Conservation (phyloP, 2,797 vertebrate species). For the Carcharodon carcharias region DNA sequence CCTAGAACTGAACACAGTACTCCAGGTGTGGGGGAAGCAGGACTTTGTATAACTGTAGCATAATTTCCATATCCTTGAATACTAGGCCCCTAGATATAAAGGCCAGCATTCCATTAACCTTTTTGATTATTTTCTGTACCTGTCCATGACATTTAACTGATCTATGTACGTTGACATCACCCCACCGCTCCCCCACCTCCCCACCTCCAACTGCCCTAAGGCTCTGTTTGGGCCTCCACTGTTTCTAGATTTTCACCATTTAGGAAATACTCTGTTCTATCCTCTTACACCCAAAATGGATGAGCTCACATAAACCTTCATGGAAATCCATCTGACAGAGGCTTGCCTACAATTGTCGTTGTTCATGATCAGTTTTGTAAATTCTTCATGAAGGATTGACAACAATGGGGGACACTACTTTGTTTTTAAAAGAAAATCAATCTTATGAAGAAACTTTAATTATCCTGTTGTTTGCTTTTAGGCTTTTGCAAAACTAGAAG, state of each 20-base stretch:
- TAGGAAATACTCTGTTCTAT: neutral
- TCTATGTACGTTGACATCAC: neutral
- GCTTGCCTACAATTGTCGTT: neutral
- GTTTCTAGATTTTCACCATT: neutral
- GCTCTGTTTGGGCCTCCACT: neutral
- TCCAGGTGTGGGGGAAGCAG: neutral
- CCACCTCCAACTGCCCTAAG: too few relatives aligned
- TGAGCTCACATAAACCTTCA: neutral
- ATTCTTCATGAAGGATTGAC: neutral
- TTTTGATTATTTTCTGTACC: neutral
- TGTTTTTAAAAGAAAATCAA: neutral
- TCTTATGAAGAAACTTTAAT: neutral
- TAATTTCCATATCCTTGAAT: neutral
- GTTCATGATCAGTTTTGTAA: neutral
- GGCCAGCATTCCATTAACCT: neutral
- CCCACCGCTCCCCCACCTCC: too few relatives aligned
- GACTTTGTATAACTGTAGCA: neutral
- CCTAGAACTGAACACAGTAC: neutral
- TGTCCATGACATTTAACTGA: neutral
- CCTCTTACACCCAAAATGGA: neutral
- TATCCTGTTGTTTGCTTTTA: conserved; percentile 23
- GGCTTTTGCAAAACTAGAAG: conserved; percentile 5
- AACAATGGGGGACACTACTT: neutral
- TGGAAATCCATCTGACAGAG: neutral
- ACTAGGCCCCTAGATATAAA: neutral